phyloP scores from a whole-genome alignment of 2,797 vertebrate genomes.

The Carcharodon carcharias region DNA sequence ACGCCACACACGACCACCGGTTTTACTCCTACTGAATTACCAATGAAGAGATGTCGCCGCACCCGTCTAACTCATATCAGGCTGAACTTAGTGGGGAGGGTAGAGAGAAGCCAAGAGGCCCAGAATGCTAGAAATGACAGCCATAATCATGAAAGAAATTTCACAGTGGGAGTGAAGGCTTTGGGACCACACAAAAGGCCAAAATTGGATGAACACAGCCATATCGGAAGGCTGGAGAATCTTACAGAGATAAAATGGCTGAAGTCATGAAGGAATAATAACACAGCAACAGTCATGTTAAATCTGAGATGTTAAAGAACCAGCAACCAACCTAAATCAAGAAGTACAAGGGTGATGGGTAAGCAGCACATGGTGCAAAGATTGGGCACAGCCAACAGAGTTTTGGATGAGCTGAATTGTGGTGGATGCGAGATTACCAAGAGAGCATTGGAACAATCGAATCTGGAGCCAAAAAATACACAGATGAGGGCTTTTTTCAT shows the following conservation, averaged over 20 bases:
- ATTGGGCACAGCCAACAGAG: not conserved
- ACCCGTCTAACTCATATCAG: no score
- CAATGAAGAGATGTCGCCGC: no score
- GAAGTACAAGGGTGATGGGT: not conserved
- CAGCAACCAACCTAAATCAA: not conserved
- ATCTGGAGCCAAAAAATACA: not conserved
- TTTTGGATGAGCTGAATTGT: not conserved
- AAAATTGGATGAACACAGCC: not conserved
- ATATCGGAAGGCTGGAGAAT: not conserved
- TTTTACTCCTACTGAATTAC: no score
- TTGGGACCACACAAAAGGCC: not conserved
- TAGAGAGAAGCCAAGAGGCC: no score
- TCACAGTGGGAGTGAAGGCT: not conserved
- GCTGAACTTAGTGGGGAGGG: no score
- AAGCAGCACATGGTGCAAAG: not conserved
- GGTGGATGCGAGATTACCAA: no score
- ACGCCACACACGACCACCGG: no score
- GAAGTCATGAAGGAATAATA: not conserved
- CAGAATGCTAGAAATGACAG: no score
- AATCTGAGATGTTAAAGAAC: not conserved
- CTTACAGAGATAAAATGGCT: not conserved
- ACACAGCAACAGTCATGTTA: not conserved
- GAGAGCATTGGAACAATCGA: not conserved
- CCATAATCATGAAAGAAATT: no score
- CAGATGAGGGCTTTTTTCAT: no score